Conservation (phyloP, 2,888 invertebrate genomes). For the Lasioglossum figueresi region DNA sequence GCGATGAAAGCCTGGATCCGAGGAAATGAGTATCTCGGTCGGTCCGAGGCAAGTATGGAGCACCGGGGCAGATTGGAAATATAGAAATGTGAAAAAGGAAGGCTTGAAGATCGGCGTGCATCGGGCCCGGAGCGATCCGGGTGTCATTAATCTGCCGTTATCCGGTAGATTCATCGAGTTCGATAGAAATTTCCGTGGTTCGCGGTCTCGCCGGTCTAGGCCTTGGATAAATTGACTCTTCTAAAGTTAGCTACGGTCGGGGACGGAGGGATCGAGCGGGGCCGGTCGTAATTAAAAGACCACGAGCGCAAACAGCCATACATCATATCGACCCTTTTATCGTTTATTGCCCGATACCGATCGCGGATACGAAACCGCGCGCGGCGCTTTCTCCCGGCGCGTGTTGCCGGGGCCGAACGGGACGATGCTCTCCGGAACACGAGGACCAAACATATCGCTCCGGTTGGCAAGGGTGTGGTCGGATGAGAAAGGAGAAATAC, state of each 20-base stretch:
- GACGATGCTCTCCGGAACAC: constrained; percentile 22
- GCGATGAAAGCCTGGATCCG: constrained; percentile 24
- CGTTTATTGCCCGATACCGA: constrained; percentile 40
- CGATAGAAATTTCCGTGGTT: constrained; percentile 70
- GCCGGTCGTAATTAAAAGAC: constrained; percentile 54
- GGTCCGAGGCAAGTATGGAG: constrained; percentile 10
- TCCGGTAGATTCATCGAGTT: constrained; percentile 70
- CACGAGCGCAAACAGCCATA: constrained; percentile 50
- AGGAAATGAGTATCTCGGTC: constrained; percentile 14
- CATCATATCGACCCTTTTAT: constrained; percentile 37
- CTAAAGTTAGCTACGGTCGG: constrained; percentile 58
- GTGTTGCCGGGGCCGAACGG: background rate
- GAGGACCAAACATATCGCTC: constrained; percentile 42
- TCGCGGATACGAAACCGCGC: constrained; percentile 19
- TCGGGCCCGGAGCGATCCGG: constrained; percentile 39
- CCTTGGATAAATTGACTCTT: constrained; percentile 46
- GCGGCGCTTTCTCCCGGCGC: constrained; percentile 3
- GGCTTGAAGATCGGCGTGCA: background rate
- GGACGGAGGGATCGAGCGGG: constrained; percentile 15
- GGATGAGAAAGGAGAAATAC: constrained; percentile 56
- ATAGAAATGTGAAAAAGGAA: constrained; percentile 35
- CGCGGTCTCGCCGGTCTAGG: constrained; percentile 11
- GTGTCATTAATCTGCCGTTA: constrained; percentile 73
- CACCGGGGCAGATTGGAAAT: constrained; percentile 29
- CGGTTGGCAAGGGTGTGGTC: constrained; percentile 55